Base-by-base conservation (phyloP, 2,797 vertebrate species). In the Hippocampus kuda region DNA sequence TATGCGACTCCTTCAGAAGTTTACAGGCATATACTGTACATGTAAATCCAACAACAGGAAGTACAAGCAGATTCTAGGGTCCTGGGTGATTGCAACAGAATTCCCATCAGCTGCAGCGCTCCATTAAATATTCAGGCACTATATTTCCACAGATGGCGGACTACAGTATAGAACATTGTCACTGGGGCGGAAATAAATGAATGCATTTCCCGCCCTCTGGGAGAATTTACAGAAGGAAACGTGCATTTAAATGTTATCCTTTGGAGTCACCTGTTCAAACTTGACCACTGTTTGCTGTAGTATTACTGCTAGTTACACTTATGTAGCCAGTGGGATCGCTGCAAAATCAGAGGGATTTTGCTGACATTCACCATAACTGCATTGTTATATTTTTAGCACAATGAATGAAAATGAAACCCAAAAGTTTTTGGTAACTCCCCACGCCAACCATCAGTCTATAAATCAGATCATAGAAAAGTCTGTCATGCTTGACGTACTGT, bases 71-170 rank as follows among this genome's bases (percentile, higher is more conserved):
- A 71, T 83, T 75, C 79, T 84, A 87, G 79, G 74, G 86, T 77
- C 80, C 73, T 73, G 84, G 80, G 79, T 75, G 77, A 84, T 76
- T 85, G 76, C 80, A 83, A 71, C 69, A 81, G 67, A 86, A 80
- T 79, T 75, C 74, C 82, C 75, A 51, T 30, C 67, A 84, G 85
- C 77, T 77, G 77, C 81, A 85, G 78, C 54, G 77, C 70, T 69
- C 79, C 79, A 88, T 88, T 76, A 86, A 86, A 86, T 84, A 86
- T 87, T 87, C 72, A 83, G 75, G 65, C 76, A 70, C 71, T 76
- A 75, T 77, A 87, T 84, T 86, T 86, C 76, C 75, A 79, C 73
- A 76, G 79, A 74, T 38, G 77, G 79, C 65, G 70, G 75, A 63
- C 69, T 74, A 70, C 72, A 75, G 71, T 70, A 62, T 72, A 70